Percentiles rank a stretch among this genome's conserved stretches.
These are phyloP conservation scores for Venturia canescens DNA, from an alignment of 1,140 invertebrate species.

Conservation along the genomic window DNA sequence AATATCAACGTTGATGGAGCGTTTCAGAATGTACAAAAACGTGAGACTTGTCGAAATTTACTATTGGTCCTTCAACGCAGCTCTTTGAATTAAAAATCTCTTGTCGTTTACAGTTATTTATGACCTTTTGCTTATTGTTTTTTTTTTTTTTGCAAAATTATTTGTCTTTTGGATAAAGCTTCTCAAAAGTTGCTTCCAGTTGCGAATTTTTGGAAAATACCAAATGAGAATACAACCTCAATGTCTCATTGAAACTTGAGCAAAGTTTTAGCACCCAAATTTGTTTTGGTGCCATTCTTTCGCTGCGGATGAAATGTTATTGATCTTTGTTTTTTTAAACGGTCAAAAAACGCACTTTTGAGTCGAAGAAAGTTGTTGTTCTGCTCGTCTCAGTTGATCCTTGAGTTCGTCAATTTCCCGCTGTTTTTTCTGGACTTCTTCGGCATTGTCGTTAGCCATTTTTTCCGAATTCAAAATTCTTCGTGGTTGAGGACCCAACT, in stretches of 20 bases:
- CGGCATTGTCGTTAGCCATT: slow-evolving; percentile 69
- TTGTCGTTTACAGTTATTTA: neutral
- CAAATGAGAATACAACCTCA: too few relatives aligned
- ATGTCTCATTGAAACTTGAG: too few relatives aligned
- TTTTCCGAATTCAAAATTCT: slow-evolving; percentile 64
- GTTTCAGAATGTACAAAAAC: neutral
- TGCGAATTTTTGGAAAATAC: too few relatives aligned
- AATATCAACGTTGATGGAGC: too few relatives aligned
- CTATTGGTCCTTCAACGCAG: too few relatives aligned
- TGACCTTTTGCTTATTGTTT: neutral
- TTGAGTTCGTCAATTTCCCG: slow-evolving; percentile 80
- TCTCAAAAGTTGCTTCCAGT: too few relatives aligned
- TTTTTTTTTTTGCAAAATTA: too few relatives aligned
- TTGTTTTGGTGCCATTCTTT: too few relatives aligned
- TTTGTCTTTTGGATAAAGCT: too few relatives aligned
- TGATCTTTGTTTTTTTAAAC: neutral
- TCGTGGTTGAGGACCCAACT: slow-evolving; percentile 64
- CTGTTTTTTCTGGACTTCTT: slow-evolving; percentile 78
- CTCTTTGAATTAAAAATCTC: too few relatives aligned
- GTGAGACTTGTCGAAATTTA: neutral
- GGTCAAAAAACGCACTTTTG: slow-evolving; percentile 63
- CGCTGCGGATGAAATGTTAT: too few relatives aligned
- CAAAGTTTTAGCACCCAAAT: too few relatives aligned
- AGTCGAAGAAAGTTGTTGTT: slow-evolving; percentile 75
- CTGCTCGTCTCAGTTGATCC: slow-evolving; percentile 77